A percentile compares a stretch with the other conserved stretches of the same genome.
Conservation (phyloP, 2,113 vertebrate species). For the Isurus oxyrinchus region DNA sequence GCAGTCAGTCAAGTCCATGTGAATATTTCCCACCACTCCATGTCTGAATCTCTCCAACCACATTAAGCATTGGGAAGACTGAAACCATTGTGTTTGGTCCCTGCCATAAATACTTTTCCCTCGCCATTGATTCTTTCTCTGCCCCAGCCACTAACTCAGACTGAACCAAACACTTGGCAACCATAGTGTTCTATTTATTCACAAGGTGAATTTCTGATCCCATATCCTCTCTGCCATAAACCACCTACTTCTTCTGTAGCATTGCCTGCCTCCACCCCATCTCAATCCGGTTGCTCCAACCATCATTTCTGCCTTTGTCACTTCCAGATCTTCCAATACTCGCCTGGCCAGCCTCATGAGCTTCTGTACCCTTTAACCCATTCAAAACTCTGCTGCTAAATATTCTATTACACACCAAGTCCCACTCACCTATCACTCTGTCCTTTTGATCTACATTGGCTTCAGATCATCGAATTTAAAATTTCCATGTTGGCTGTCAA, state of each 20-base stretch:
- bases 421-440: neutral
- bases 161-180: neutral
- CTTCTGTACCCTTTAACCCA: neutral
- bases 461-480: neutral
- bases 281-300: neutral
- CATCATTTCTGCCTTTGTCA: neutral
- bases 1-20: neutral
- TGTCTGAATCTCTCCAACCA: neutral
- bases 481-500: neutral
- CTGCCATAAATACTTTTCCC: neutral
- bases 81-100: neutral
- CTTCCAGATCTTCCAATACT: neutral
- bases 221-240: neutral
- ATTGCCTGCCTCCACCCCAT: neutral
- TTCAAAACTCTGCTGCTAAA: neutral
- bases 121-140: neutral
- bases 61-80: neutral
- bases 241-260: neutral
- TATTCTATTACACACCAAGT: neutral
- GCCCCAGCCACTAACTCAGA: too few relatives aligned
- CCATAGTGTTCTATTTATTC: too few relatives aligned
- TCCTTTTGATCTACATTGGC: neutral
- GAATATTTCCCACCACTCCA: neutral
- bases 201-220: neutral
- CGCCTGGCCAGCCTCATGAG: neutral